Base-by-base conservation (phyloP, 2,113 vertebrate species). In the Calypte anna region DNA sequence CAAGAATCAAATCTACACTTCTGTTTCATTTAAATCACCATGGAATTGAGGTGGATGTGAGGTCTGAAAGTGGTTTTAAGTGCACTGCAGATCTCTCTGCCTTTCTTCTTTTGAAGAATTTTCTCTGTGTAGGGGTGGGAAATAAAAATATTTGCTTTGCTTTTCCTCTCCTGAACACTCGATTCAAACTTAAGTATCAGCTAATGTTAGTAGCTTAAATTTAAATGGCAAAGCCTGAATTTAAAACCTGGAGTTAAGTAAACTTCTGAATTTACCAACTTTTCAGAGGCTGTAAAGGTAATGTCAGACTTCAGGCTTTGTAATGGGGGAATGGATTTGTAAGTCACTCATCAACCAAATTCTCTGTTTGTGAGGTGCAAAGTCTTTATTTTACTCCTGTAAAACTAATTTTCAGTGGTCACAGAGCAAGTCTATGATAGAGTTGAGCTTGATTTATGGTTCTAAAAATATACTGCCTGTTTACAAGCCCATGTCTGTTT, bases 21-120 rank as follows among this genome's bases (percentile, higher is more conserved):
- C 3, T 0, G 7, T 62, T 73, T 73, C 74, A 8, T 27, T 76
- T 11, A 83, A 83, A 28, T 63, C 33, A 15, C 16, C 0, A 0
- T 57, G 44, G 33, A 74, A 27, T 15, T 22, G 27, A 36, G 51
- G n/a, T 74, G 40, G 7, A 22, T 88, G 19, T 88, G 51, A 62
- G n/a, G 43, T 38, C 58, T 75, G 23, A 57, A 36, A 21, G 12
- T 61, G 18, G 3, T n/a, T 59, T 48, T 64, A 59, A 55, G 48
- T 55, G 21, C 64, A 33, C 33, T 33, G 33, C 33, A 33, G 33
- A 33, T 10, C 25, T 69, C 3, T 77, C 67, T 82, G 23, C 33
- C 33, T 51, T 17, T 63, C 38, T 43, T 31, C 21, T 87, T 85
- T 79, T 10, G 0, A 74, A 46, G 11, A 58, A 15, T 80, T 86